Conservation (phyloP, 2,888 invertebrate genomes). For the Phortica magna region DNA sequence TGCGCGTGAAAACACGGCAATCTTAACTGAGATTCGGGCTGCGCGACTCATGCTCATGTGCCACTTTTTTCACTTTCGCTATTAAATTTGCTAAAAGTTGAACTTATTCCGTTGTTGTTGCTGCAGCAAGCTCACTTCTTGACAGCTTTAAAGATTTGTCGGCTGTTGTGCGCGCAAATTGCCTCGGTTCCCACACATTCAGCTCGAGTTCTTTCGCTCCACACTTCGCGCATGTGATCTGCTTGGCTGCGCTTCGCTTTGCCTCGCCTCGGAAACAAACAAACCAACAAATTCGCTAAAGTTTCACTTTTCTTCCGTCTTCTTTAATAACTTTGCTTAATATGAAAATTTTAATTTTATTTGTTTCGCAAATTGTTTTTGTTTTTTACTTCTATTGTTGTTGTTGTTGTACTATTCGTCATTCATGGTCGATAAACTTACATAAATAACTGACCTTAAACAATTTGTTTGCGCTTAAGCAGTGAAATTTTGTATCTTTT, state of each 20-base stretch:
- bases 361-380: slow-evolving; percentile 4
- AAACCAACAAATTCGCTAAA: background rate
- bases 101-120: background rate
- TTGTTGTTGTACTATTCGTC: background rate
- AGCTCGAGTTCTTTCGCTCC: background rate
- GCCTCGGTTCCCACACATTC: slow-evolving; percentile 10
- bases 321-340: background rate
- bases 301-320: slow-evolving; percentile 17
- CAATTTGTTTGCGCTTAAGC: slow-evolving; percentile 9
- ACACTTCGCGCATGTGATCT: background rate
- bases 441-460: slow-evolving; percentile 24
- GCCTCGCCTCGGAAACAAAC: background rate
- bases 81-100: slow-evolving; percentile 8
- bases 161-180: slow-evolving; percentile 7
- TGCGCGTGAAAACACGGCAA: too few species aligned
- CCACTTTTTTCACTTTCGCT: slow-evolving; percentile 30
- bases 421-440: slow-evolving; percentile 9
- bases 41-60: slow-evolving; percentile 5
- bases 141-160: background rate
- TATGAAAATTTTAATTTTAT: slow-evolving; percentile 15
- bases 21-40: background rate
- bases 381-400: slow-evolving; percentile 3
- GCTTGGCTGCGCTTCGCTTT: background rate
- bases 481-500: background rate
- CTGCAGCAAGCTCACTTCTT: background rate